Evolutionary conservation across 1,140 invertebrate species (phyloP), one percentile per base, ranked within the genome.

Genomic region (Tribolium madens): DNA sequence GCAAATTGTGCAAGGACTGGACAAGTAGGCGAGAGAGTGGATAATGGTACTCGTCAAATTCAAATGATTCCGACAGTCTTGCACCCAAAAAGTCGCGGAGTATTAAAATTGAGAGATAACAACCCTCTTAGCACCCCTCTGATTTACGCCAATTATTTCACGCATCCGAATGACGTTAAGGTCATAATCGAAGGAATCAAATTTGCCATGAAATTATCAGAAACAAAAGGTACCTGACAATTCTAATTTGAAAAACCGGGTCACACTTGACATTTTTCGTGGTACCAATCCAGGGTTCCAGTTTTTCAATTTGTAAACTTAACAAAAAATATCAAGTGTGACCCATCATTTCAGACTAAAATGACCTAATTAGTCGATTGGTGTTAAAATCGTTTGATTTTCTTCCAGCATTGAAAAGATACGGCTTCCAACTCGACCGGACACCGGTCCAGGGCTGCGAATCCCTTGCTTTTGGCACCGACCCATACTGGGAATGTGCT

Each of bases 401-500:
- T 0, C 3, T 82, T 76, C 12, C 47, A 78, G 91, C 94, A 0
- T 87, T 95, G 53, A 90, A 91, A 84, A 90, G 81, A 13, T 86
- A 93, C 76, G 93, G 93, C 0, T 91, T 95, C 84, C 85, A 85
- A 77, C 70, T 86, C 53, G 93, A 95, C 83, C 89, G 87, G 75
- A 94, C 91, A 0, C 91, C 91, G 0, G 91, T 91, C 1, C 88
- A 88, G 76, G 92, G 92, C 13, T 96, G 94, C 81, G 91, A 94
- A 82, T 89, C 90, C 48, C 86, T 92, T 2, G 88, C 89, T 50
- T 94, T 94, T 72, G 93, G 92, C 0, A 93, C 90, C 73, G 94
- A 95, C 82, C 89, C 89, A 0, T 96, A 96, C 84, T 95, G 94
- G 93, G 91, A 93, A 83, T 96, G 95, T 80, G 93, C 94, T 0